phyloP scores from a whole-genome alignment of 2,797 vertebrate genomes.

The Hemitrygon akajei region DNA sequence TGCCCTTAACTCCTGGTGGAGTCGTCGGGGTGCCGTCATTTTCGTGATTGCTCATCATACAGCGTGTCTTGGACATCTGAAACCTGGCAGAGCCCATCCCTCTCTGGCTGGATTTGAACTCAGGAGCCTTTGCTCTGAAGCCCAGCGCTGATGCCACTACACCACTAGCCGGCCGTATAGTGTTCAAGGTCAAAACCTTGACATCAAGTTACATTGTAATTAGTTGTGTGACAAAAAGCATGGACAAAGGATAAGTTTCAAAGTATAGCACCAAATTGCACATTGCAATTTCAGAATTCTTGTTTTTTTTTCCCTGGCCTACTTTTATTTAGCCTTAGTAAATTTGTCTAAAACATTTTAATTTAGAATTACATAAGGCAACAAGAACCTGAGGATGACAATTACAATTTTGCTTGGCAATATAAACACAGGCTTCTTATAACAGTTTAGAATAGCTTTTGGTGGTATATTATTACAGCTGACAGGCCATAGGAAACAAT shows the following conservation, averaged over 20 bases:
- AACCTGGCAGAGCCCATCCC: too few relatives aligned
- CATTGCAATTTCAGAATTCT: background rate
- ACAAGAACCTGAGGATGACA: slow-evolving; percentile 10
- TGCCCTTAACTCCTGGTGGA: too few relatives aligned
- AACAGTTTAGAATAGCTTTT: slow-evolving; percentile 10
- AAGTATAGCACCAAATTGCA: background rate
- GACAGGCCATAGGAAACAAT: background rate
- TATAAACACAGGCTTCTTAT: background rate
- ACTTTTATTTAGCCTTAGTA: background rate
- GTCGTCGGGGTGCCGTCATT: too few relatives aligned
- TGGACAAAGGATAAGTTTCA: background rate
- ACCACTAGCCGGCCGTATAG: too few relatives aligned
- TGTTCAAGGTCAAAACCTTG: background rate
- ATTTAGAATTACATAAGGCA: background rate
- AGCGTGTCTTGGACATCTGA: too few relatives aligned
- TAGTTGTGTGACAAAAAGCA: background rate
- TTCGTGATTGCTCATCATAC: too few relatives aligned
- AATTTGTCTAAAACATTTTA: background rate
- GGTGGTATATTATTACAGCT: slow-evolving; percentile 7
- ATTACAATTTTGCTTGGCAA: background rate
- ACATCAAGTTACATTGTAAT: background rate
- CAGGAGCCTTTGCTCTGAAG: too few relatives aligned
- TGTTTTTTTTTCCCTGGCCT: background rate
- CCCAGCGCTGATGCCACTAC: too few relatives aligned
- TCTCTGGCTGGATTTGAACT: too few relatives aligned